Conservation (phyloP, 2,888 invertebrate genomes). For the Nipponacmea schrenckii region DNA sequence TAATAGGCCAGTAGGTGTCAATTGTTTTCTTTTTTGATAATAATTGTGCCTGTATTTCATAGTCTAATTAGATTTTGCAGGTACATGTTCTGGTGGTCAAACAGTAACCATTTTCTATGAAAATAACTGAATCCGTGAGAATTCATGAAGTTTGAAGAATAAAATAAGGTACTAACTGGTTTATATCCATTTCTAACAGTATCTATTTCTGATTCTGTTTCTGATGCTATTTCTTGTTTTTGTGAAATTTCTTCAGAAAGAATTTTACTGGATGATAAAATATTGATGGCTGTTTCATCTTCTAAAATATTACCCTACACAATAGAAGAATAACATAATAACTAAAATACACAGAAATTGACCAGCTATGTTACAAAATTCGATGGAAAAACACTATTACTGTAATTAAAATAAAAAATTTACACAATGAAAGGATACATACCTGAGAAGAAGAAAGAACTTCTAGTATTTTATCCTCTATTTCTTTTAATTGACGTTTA, state of each 20-base stretch:
- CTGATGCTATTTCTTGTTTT: conserved; percentile 83
- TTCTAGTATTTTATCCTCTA: conserved; percentile 91
- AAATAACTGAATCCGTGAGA: no score
- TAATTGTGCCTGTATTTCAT: no score
- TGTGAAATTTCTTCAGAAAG: conserved; percentile 88
- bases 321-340: not conserved
- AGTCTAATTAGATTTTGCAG: no score
- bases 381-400: not conserved
- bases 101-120: no score
- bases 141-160: no score
- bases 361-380: no score
- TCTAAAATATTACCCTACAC: conserved; percentile 86
- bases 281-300: conserved; percentile 92
- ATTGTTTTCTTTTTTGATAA: no score
- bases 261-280: conserved; percentile 78
- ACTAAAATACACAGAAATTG: not conserved
- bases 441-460: conserved; percentile 81
- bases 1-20: no score
- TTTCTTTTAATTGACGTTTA: conserved; percentile 87
- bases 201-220: conserved; percentile 68
- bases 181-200: conserved; percentile 65
- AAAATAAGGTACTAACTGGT: conserved; percentile 52
- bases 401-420: not conserved
- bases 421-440: conserved; percentile 5
- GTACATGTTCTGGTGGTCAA: no score